Evolutionary conservation across 2,888 invertebrate genomes (phyloP).

Genomic region (Agrotis segetum): DNA sequence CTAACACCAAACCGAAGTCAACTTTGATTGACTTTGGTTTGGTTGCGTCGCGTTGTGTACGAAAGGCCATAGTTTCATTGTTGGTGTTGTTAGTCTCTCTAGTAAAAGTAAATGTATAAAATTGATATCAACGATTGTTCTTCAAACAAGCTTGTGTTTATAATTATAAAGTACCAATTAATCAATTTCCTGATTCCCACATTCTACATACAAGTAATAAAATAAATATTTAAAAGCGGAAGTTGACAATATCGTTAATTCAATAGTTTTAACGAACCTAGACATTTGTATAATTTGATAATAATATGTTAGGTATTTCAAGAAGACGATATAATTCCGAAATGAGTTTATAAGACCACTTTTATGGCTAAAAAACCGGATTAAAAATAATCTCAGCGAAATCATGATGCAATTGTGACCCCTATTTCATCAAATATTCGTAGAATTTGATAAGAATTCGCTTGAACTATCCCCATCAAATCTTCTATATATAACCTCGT

Average conservation of each 20-base stretch:
- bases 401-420: conserved; percentile 47
- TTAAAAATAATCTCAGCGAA: conserved; percentile 35
- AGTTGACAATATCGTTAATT: conserved; percentile 66
- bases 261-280: conserved; percentile 38
- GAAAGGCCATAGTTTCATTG: no score
- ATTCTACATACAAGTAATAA: conserved; percentile 67
- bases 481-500: conserved; percentile 30
- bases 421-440: conserved; percentile 26
- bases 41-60: no score
- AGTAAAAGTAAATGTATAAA: conserved; percentile 1
- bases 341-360: not conserved
- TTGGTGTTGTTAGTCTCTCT: not conserved
- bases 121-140: conserved; percentile 10
- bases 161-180: conserved; percentile 39
- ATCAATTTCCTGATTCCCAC: conserved; percentile 78
- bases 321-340: not conserved
- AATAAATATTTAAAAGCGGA: conserved; percentile 79
- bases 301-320: conserved; percentile 5
- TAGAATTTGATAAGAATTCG: conserved; percentile 38
- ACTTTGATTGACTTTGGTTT: no score
- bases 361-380: conserved; percentile 17
- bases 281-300: conserved; percentile 12
- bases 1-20: no score
- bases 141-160: conserved; percentile 5
- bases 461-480: conserved; percentile 13